phyloP scores from a whole-genome alignment of 2,888 invertebrate species.

The Pocota personata region DNA sequence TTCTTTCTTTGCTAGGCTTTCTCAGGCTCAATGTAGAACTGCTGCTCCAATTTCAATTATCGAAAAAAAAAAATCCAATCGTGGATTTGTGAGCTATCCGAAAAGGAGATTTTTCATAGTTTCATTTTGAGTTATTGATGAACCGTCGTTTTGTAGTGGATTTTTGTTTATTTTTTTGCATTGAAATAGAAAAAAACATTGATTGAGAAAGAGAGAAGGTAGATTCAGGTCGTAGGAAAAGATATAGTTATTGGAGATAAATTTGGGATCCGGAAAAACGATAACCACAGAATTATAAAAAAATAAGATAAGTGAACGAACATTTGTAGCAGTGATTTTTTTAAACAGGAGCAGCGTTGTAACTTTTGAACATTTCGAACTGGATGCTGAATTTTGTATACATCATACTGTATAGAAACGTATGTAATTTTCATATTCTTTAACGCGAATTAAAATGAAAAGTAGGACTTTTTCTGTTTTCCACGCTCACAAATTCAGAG shows the following conservation, averaged over 20 bases:
- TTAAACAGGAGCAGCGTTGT: too few relatives aligned
- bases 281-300: neutral
- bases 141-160: constrained; percentile 39
- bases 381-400: too few relatives aligned
- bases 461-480: too few relatives aligned
- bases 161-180: constrained; percentile 12
- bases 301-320: neutral
- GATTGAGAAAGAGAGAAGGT: neutral
- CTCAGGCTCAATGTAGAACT: neutral
- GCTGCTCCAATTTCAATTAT: constrained; percentile 52
- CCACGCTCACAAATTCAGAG: too few relatives aligned
- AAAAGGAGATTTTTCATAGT: constrained; percentile 41
- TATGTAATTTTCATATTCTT: too few relatives aligned
- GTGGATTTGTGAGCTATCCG: constrained; percentile 17
- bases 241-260: neutral
- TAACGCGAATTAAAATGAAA: too few relatives aligned
- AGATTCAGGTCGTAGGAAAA: neutral
- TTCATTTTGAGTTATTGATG: constrained; percentile 71
- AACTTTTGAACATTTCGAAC: too few relatives aligned
- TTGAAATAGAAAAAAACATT: neutral
- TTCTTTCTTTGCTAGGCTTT: constrained; percentile 6
- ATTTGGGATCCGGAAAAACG: neutral
- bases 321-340: neutral
- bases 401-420: too few relatives aligned
- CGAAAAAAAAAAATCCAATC: neutral